Conservation (phyloP, 1,140 invertebrate species). For the Bombus pascuorum region DNA sequence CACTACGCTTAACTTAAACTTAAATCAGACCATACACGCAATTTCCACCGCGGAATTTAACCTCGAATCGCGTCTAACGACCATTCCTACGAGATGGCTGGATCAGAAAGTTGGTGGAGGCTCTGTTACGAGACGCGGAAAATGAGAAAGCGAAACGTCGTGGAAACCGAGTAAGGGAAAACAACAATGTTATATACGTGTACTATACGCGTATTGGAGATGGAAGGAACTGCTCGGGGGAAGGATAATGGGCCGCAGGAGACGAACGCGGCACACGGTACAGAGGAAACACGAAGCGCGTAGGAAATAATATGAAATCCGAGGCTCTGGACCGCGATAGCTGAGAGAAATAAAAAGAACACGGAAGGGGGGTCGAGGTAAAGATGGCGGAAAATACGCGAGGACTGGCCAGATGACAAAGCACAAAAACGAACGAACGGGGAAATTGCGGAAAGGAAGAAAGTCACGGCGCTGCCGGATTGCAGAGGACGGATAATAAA, state of each 20-base stretch:
- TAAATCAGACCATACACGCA: no score
- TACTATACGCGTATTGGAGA: background rate
- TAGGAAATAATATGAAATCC: slow-evolving; percentile 41
- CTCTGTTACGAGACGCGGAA: background rate
- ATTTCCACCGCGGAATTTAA: background rate
- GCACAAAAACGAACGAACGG: slow-evolving; percentile 5
- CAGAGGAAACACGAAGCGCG: background rate
- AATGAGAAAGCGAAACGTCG: slow-evolving; percentile 38
- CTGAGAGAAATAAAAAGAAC: slow-evolving; percentile 7
- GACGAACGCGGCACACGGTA: background rate
- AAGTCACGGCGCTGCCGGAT: no score
- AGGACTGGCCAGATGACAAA: background rate
- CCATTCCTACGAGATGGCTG: background rate
- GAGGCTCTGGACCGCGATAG: background rate
- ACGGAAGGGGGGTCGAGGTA: no score
- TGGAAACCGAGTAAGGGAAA: background rate
- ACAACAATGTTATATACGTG: background rate
- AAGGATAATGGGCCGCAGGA: slow-evolving; percentile 16
- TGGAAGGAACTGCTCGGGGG: background rate
- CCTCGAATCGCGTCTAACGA: background rate
- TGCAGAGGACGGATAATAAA: background rate
- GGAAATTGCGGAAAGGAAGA: background rate
- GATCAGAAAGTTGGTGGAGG: background rate
- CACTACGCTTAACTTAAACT: no score
- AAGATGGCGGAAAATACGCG: background rate